Base-by-base conservation (phyloP, 2,113 vertebrate genomes). In the Hucho hucho region DNA sequence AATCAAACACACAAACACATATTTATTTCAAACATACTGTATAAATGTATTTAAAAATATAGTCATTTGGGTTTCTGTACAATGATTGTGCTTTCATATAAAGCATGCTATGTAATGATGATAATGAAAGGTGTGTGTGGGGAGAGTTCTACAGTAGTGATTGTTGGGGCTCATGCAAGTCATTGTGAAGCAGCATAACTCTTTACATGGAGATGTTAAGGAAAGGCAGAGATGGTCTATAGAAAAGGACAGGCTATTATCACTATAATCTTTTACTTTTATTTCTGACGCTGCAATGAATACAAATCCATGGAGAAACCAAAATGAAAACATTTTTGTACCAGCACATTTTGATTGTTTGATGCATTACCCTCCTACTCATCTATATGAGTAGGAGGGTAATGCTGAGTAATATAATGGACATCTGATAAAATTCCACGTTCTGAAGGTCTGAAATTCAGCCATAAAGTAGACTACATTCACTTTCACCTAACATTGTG, bases 51-150 rank as follows among this genome's bases (percentile, higher is more conserved):
- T 81, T 79, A 79, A 87, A 85, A 87, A 43, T 68, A 70, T 84
- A 75, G 61, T 64, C 64, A 4, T 77, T 77, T 63, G 69, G 71
- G 84, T 83, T 77, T 87, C 74, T 87, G 70, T 77, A 88, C 66
- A 74, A 74, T 75, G 80, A 66, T 90, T 91, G 84, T 87, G 79
- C 81, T 92, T 84, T 83, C 29, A 37, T 70, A 6, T 53, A 58
- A 79, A 64, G 72, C 82, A 82, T 85, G 81, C 78, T 89, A 25
- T 64, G 24, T 25, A 64, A 11, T 53, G 47, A 16, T 53, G 6
- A 4, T 53, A 53, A 53, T 29, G 29, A 29, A 5, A 53, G 47
- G 47, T 53, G 29, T 29, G 29, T 5, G 29, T 29, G 29, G 29
- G 29, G 29, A 29, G 29, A 4, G 29, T 11, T 47, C 46, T 47